phyloP scores from a whole-genome alignment of 1,140 invertebrate genomes.

The Octopus sinensis region DNA sequence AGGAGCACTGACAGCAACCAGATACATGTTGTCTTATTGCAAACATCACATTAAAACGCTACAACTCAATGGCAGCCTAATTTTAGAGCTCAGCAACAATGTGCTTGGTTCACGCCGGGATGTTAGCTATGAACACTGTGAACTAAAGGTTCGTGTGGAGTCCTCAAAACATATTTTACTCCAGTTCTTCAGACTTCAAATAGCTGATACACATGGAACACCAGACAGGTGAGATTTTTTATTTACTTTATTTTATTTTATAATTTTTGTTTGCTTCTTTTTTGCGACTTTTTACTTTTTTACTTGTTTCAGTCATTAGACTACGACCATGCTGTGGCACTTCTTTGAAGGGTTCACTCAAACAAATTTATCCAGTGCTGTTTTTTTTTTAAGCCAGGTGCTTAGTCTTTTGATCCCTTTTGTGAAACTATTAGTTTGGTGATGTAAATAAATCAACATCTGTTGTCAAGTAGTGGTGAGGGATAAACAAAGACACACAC shows the following conservation, averaged over 20 bases:
- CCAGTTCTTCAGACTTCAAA: not conserved
- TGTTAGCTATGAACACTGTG: not conserved
- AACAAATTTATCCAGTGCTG: too few species aligned
- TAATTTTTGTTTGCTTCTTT: too few species aligned
- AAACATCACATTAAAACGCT: not conserved
- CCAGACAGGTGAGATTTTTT: constrained; percentile 6
- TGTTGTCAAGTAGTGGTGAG: too few species aligned
- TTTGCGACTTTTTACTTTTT: too few species aligned
- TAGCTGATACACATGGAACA: not conserved
- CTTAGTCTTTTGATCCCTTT: too few species aligned
- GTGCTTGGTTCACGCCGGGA: not conserved
- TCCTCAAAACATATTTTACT: not conserved
- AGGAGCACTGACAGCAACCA: not conserved
- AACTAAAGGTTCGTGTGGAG: not conserved
- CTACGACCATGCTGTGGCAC: too few species aligned
- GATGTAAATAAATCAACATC: too few species aligned
- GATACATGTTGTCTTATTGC: constrained; percentile 4
- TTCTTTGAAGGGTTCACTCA: too few species aligned
- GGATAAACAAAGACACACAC: too few species aligned
- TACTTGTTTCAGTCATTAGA: too few species aligned
- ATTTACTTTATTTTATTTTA: not conserved
- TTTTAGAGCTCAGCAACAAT: constrained; percentile 5
- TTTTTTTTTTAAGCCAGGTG: too few species aligned
- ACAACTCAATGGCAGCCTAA: not conserved
- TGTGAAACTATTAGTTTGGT: too few species aligned